phyloP scores from a whole-genome alignment of 2,797 vertebrate genomes.

The Brotula barbata region DNA sequence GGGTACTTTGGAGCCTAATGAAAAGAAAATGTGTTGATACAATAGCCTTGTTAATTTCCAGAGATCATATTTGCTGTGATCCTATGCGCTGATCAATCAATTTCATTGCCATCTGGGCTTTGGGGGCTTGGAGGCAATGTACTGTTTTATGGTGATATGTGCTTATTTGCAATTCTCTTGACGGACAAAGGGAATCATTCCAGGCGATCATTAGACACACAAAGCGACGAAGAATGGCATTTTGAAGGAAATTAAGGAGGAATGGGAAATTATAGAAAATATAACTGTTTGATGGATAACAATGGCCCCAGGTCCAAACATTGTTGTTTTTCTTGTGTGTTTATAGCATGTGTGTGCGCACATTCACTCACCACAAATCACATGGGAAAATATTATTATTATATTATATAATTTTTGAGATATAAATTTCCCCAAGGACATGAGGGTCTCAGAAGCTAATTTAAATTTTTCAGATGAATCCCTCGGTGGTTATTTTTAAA shows the following conservation, averaged over 20 bases:
- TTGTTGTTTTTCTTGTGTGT: neutral
- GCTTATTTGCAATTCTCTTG: constrained; percentile 65
- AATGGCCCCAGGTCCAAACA: constrained; percentile 3
- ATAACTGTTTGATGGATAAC: constrained; percentile 28
- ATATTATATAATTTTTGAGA: too few relatives aligned
- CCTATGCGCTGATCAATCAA: constrained; percentile 60
- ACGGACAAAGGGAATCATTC: constrained; percentile 56
- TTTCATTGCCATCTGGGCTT: constrained; percentile 59
- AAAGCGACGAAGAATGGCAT: constrained; percentile 29
- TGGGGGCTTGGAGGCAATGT: constrained; percentile 53
- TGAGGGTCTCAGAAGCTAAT: too few relatives aligned
- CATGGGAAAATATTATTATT: too few relatives aligned
- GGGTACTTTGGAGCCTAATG: constrained; percentile 64
- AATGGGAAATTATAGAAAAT: constrained; percentile 34
- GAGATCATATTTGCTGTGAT: constrained; percentile 66
- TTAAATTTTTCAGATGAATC: too few relatives aligned
- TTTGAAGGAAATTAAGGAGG: constrained; percentile 48
- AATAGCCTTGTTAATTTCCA: constrained; percentile 68
- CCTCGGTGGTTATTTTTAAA: too few relatives aligned
- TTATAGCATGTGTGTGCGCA: neutral
- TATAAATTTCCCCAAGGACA: too few relatives aligned
- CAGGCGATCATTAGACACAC: constrained; percentile 19
- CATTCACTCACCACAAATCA: too few relatives aligned
- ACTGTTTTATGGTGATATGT: constrained; percentile 63
- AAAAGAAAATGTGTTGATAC: constrained; percentile 76